Evolutionary conservation across 2,113 vertebrate genomes (phyloP).

Genomic region (Natator depressus): DNA sequence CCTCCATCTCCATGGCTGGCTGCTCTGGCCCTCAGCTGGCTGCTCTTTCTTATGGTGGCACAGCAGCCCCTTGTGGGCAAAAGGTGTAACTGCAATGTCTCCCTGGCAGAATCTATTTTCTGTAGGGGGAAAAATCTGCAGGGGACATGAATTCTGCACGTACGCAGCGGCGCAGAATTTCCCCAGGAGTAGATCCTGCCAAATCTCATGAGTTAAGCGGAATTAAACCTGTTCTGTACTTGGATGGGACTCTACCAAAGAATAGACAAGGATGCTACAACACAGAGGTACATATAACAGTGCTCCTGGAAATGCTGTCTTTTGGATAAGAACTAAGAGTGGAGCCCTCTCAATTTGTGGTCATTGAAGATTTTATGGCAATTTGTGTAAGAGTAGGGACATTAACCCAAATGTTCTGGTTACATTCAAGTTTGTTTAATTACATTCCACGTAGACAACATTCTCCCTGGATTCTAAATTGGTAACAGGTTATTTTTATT

Average conservation of each 20-base stretch:
- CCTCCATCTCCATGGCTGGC: background rate
- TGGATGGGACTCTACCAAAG: background rate
- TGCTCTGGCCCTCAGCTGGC: background rate
- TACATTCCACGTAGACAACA: background rate
- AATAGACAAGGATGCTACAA: background rate
- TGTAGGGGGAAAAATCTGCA: background rate
- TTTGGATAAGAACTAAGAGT: background rate
- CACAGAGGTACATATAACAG: fast-evolving
- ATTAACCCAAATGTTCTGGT: background rate
- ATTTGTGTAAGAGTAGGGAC: background rate
- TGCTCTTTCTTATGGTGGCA: background rate
- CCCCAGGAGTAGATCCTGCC: background rate
- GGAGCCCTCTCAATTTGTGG: background rate
- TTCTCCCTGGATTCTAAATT: background rate
- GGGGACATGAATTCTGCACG: background rate
- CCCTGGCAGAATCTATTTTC: background rate
- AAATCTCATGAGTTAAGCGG: background rate
- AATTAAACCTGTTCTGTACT: background rate
- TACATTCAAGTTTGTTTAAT: background rate
- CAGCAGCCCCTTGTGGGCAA: too few relatives aligned
- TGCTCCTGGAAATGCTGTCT: background rate
- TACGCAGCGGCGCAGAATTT: background rate
- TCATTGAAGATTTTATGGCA: background rate
- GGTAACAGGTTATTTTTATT: background rate
- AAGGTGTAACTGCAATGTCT: background rate